Evolutionary conservation across 2,797 vertebrate genomes (phyloP), one percentile per base, ranked within the genome.

Genomic region (Pseudomugil tenellus): DNA sequence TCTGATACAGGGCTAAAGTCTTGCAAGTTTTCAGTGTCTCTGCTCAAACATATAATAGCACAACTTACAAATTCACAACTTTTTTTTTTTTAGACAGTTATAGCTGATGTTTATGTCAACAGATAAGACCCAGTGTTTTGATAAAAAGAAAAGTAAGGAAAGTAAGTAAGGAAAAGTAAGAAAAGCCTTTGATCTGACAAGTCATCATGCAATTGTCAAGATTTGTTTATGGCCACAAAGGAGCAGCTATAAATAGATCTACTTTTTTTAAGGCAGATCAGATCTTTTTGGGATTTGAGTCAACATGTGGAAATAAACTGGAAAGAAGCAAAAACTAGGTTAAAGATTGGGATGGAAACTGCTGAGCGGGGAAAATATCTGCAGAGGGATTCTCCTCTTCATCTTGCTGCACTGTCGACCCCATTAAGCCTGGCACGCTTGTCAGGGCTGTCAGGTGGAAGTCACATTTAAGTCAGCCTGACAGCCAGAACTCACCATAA

Each of bases 371-470:
- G 79, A 41, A 64, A 73, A 84, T 80, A 48, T 77, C 84, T 73
- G 48, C 75, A 28, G 19, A 0, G 71, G 75, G 84, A 85, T 74
- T 81, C 74, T 85, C 67, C 72, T 79, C 65, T 71, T 70, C 79
- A 51, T 31, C 80, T 83, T 23, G 32, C 65, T 74, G 83, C 86
- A 59, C 73, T 17, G 76, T 19, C 59, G 67, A 84, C 82, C 79
- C 87, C 84, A 89, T 90, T 90, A 92, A 69, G 67, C 64, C 43
- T 1, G 37, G 63, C 76, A 61, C 37, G 52, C 71, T 80, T 87
- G 85, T 81, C 84, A 62, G 56, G 57, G 63, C 74, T 84, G 88
- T 87, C 89, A 84, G 84, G 81, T 85, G 77, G 74, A 81, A 79
- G 87, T 74, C 51, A 28, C 63, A 60, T 83, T 64, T 17, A 75